Evolutionary conservation across 1,140 invertebrate genomes (phyloP), one percentile per base, ranked within the genome.

Genomic region (Lasaia peninsularis): DNA sequence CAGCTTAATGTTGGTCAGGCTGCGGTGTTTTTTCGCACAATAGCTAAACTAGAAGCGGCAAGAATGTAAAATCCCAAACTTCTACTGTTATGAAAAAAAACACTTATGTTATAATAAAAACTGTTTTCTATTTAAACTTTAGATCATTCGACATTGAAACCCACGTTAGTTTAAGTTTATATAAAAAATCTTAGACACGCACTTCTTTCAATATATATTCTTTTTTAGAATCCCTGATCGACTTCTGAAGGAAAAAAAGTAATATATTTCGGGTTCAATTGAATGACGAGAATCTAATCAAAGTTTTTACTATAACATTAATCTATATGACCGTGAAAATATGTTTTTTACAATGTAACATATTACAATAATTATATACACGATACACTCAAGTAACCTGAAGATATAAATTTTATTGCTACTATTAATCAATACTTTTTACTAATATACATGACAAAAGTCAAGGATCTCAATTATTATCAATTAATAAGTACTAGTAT

Each of bases 1-100:
- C 81, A 83, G 77, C 78, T 83, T 78, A 59, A 24, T 57, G 65
- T 53, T 69, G 58, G 60, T 62, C 58, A 55, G 66, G 69, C 73
- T 74, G 78, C 71, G 59, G 62, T 65, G 4, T 24, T 0, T 40
- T 52, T 52, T 28, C 18, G 6, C 8, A 32, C 12, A 14, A n/a
- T 32, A 16, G 9, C 12, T 51, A 14, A 32, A 32, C 12, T 51
- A 9, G 24, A 51, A 51, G n/a, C 14, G 51, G 51, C 51, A 53
- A 35, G 52, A 53, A 51, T 40, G 16, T 16, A 40, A 40, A 40
- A 14, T 9, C 12, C 14, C 8, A 16, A 16, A 16, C 10, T 40
- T 9, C 14, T 8, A 16, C 37, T 40, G 37, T 16, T 18, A 16
- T 40, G 3, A 40, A 40, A 9, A 18, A 12, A 16, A 1, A 18